A percentile compares a stretch with the other conserved stretches of the same genome.
Conservation (phyloP, 2,797 vertebrate species). For the Leptatherina wallacei region DNA sequence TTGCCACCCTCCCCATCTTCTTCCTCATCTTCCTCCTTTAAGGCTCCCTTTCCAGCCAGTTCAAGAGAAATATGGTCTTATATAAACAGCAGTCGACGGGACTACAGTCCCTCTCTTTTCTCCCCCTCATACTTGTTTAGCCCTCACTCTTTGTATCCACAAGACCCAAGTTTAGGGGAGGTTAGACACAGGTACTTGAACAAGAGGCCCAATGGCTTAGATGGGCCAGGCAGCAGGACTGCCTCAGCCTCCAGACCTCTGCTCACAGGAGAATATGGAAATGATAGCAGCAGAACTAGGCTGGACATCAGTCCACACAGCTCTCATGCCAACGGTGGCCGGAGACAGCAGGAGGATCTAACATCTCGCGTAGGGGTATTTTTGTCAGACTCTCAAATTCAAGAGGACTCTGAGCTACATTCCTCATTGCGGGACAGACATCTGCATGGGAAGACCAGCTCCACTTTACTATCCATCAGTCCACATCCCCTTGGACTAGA, state of each 20-base stretch:
- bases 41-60: conserved; percentile 75
- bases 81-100: conserved; percentile 69
- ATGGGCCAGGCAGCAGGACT: conserved; percentile 77
- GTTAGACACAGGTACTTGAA: conserved; percentile 73
- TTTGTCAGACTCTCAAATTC: conserved; percentile 71
- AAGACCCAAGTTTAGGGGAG: conserved; percentile 72
- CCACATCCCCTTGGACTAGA: conserved; percentile 73
- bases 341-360: conserved; percentile 78
- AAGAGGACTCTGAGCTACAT: conserved; percentile 78
- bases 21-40: conserved; percentile 78
- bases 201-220: conserved; percentile 82
- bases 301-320: conserved; percentile 66
- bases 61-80: conserved; percentile 83
- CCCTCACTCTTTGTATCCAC: conserved; percentile 72
- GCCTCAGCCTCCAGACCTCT: conserved; percentile 70
- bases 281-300: conserved; percentile 70
- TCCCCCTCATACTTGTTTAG: conserved; percentile 75
- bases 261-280: conserved; percentile 68
- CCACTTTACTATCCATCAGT: conserved; percentile 64
- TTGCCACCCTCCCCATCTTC: conserved; percentile 74
- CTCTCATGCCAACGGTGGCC: conserved; percentile 80
- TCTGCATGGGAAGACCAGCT: conserved; percentile 64
- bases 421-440: conserved; percentile 81
- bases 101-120: conserved; percentile 77
- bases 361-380: conserved; percentile 58